phyloP scores from a whole-genome alignment of 2,113 vertebrate species.

The Menidia beryllina region DNA sequence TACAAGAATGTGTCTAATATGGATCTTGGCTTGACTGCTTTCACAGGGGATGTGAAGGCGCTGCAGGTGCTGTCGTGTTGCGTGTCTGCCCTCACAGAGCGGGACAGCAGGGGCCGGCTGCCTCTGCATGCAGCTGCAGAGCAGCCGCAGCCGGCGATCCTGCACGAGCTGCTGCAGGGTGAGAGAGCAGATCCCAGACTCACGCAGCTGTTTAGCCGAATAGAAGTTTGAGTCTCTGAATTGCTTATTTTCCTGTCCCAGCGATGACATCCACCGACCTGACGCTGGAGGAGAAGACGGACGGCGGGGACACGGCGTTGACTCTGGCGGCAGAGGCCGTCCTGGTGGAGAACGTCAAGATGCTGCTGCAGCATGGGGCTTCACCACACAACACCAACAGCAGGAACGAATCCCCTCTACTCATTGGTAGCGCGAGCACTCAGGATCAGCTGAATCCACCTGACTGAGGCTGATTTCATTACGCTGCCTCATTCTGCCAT shows the following conservation, averaged over 20 bases:
- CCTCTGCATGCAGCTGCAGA: slow-evolving; percentile 85
- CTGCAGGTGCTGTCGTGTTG: slow-evolving; percentile 80
- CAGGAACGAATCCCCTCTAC: slow-evolving; percentile 86
- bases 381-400: slow-evolving; percentile 86
- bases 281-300: slow-evolving; percentile 86
- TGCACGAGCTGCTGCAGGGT: slow-evolving; percentile 85
- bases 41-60: slow-evolving; percentile 80
- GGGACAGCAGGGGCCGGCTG: slow-evolving; percentile 84
- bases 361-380: slow-evolving; percentile 84
- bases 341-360: slow-evolving; percentile 78
- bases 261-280: slow-evolving; percentile 74
- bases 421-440: slow-evolving; percentile 81
- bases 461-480: too few relatives aligned
- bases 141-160: slow-evolving; percentile 77
- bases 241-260: slow-evolving; percentile 9
- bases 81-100: slow-evolving; percentile 83
- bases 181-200: slow-evolving; percentile 36
- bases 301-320: slow-evolving; percentile 85
- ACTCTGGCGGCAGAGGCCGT: slow-evolving; percentile 84
- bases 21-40: slow-evolving; percentile 3
- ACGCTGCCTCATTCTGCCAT: too few relatives aligned
- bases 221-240: neutral
- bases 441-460: too few relatives aligned
- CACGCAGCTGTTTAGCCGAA: neutral
- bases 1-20: neutral